phyloP scores from a whole-genome alignment of 2,797 vertebrate species.

The Ammospiza maritima region DNA sequence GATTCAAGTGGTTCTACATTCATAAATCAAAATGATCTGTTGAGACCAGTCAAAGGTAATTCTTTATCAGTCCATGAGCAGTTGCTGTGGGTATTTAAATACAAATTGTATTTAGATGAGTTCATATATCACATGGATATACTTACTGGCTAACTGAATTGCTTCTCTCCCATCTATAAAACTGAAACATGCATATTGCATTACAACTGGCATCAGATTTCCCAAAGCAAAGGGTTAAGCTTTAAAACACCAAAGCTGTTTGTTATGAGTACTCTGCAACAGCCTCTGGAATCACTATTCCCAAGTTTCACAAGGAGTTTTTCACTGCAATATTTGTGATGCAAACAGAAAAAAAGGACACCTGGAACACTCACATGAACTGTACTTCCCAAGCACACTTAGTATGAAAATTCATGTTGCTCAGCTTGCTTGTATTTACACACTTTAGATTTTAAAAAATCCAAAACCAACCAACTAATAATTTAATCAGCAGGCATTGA shows the following conservation, averaged over 20 bases:
- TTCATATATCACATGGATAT: neutral
- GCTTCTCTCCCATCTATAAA: neutral
- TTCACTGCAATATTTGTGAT: neutral
- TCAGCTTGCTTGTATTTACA: neutral
- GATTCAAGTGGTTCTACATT: neutral
- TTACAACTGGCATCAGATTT: neutral
- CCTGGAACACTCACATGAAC: neutral
- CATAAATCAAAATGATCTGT: neutral
- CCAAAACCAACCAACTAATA: neutral
- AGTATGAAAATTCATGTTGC: neutral
- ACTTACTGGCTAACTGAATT: neutral
- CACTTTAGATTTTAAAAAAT: neutral
- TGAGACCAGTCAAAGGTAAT: neutral
- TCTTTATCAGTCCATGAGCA: neutral
- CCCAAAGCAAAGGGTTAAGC: neutral
- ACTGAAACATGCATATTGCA: neutral
- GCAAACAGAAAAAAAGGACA: neutral
- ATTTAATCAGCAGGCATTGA: neutral
- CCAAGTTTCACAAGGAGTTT: neutral
- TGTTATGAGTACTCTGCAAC: neutral
- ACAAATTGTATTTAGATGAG: neutral
- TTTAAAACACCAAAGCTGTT: neutral
- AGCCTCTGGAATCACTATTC: neutral
- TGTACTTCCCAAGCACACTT: neutral
- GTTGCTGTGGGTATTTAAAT: neutral